Evolutionary conservation across 2,888 invertebrate species (phyloP).

Genomic region (Bellardia pandia): DNA sequence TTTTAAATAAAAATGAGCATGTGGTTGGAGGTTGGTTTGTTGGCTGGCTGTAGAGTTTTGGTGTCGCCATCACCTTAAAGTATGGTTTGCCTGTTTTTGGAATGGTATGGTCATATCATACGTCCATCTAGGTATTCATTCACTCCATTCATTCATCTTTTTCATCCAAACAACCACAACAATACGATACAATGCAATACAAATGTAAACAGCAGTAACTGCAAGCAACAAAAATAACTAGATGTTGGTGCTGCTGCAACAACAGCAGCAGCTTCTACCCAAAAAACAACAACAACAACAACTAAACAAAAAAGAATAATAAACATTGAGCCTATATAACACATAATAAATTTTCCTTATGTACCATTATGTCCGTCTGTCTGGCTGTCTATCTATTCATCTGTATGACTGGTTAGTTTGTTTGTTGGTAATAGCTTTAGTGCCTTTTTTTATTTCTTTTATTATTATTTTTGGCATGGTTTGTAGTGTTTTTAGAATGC

Average conservation of each 20-base stretch:
- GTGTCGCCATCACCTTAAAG: constrained; percentile 66
- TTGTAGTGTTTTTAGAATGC: constrained; percentile 60
- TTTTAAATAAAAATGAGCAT: constrained; percentile 15
- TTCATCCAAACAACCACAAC: background rate
- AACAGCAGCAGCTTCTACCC: constrained; percentile 30
- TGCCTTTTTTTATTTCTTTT: constrained; percentile 29
- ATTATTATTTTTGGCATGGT: constrained; percentile 28
- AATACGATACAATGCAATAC: background rate
- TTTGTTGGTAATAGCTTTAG: constrained; percentile 50
- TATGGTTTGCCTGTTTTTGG: constrained; percentile 18
- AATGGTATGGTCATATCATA: constrained; percentile 51
- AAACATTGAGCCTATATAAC: constrained; percentile 64
- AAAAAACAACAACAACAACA: constrained; percentile 8
- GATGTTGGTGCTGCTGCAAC: constrained; percentile 32
- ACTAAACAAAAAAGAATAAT: background rate
- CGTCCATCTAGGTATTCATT: constrained; percentile 58
- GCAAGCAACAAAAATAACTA: constrained; percentile 20
- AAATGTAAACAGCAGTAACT: constrained; percentile 40
- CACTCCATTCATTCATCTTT: constrained; percentile 63
- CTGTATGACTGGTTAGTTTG: constrained; percentile 35
- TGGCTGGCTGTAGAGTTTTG: constrained; percentile 13
- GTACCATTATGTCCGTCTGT: constrained; percentile 48
- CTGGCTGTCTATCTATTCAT: constrained; percentile 33
- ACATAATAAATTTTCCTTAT: constrained; percentile 70
- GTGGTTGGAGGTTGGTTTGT: background rate